Base-by-base conservation (phyloP, 2,888 invertebrate species). In the Myopa testacea region DNA sequence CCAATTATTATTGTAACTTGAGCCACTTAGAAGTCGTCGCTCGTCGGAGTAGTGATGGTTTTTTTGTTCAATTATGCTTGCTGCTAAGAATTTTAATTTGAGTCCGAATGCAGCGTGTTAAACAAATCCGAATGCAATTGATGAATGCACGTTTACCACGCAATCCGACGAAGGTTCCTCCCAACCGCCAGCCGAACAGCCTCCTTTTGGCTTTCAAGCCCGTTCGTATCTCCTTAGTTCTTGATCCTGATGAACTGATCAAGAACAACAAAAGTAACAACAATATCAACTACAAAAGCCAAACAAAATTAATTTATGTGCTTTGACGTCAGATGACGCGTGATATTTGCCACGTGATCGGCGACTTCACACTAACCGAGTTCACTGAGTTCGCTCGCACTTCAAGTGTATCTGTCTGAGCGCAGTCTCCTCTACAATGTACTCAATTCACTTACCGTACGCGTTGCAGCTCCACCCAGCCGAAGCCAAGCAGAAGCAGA, bases 61-160 rank as follows among this genome's bases (percentile, higher is more conserved):
- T 73, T 67, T 63, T 78, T 81, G 83, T 86, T 85, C 84, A 85
- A 86, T 86, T 85, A 84, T 83, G 82, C 81, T 76, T 67, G 14
- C 75, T 74, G 78, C 76, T 78, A 79, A 80, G 84, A 82, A 86
- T 86, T 86, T 86, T 86, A 86, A 86, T 86, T 86, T 86, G 83
- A 81, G 80, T 40, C 45, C 68, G 26, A 58, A 71, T 5, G 45
- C 6, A 68, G 38, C 63, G 14, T 86, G 86, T 86, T 65, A 84
- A 85, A 84, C 85, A 86, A 85, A 86, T 84, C 75, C 45, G 26
- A 40, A 58, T 50, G 26, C 80, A 81, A 79, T 84, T 88, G 87
- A 87, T 87, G 86, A 86, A 88, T 87, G 87, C 87, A 74, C 79
- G 60, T 67, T 81, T 82, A 82, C 87, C 87, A 87, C 88, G 87